Evolutionary conservation across 2,888 invertebrate genomes (phyloP), one percentile per base, ranked within the genome.

Genomic region (Athrips mouffetella): DNA sequence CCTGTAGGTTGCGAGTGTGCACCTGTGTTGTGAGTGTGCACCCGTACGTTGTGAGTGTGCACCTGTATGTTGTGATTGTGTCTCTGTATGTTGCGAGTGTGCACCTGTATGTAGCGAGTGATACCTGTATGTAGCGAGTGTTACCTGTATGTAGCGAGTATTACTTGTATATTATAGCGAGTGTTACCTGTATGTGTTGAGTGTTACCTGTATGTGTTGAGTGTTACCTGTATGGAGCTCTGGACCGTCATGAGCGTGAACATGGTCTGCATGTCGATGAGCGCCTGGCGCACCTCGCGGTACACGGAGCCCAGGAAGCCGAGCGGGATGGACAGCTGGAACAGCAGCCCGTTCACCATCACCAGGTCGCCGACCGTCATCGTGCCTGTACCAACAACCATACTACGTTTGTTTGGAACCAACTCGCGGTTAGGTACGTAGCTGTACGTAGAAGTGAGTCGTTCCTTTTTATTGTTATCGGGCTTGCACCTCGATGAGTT

Each of bases 191-290:
- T 27, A 27, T 5, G 27, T 27, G 7, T 27, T 10, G n/a, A n/a
- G n/a, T n/a, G n/a, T n/a, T n/a, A n/a, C 27, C 27, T 27, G 27
- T 27, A 27, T 5, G 27, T 27, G 7, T 27, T 10, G 2, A 7
- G 11, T n/a, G 53, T 29, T 75, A 94, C 95, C 90, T 93, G 91
- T 52, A 99, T 92, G 46, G 89, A 82, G 18, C 96, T 91, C 70
- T 94, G 92, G 62, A 97, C 92, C 35, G 95, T 93, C 92, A 99
- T 94, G n/a, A 99, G 89, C 10, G 95, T 94, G 85, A 99, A 99
- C 98, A 99, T 98, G 40, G 97, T 94, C 88, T 98, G 96, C 99
- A 99, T 99, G 80, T 99, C 99, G 52, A 98, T 94, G 51, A 99
- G 89, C 7, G 99, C 97, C 89, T 99, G 99, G 4, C 98, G 91